A percentile compares a stretch with the other conserved stretches of the same genome.
Evolutionary conservation across 2,113 vertebrate species (phyloP).

Genomic region (Tenebrosternarchus preto): DNA sequence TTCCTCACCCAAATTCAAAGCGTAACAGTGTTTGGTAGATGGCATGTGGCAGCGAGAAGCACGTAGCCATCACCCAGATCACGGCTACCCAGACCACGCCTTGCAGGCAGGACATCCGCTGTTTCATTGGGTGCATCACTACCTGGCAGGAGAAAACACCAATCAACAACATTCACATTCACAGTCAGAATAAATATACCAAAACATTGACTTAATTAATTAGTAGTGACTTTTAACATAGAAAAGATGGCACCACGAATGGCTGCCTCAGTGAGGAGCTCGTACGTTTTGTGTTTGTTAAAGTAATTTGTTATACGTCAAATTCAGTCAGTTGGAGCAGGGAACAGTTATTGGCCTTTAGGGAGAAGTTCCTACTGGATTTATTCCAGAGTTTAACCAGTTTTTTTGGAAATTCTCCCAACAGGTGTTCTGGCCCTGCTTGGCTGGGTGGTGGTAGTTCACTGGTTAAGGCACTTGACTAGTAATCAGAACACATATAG

Average conservation of each 20-base stretch:
- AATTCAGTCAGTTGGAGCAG: no score
- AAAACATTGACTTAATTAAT: neutral
- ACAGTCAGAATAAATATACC: neutral
- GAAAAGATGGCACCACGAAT: no score
- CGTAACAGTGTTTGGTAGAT: constrained; percentile 77
- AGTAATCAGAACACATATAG: no score
- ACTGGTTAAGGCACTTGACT: no score
- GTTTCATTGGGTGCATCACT: constrained; percentile 78
- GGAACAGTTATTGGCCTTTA: no score
- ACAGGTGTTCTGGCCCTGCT: no score
- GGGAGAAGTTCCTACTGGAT: no score
- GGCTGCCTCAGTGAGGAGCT: no score
- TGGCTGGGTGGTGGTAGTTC: no score
- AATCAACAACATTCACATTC: neutral
- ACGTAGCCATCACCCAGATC: constrained; percentile 80
- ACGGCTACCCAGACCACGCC: constrained; percentile 74
- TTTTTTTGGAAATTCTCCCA: no score
- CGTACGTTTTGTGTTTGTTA: neutral
- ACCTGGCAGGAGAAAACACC: constrained; percentile 62
- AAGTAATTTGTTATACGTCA: no score
- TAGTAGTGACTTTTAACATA: neutral
- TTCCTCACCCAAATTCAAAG: constrained; percentile 75
- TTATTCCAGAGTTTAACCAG: no score
- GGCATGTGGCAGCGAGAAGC: constrained; percentile 79
- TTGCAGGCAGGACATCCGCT: constrained; percentile 73